These are phyloP conservation scores for Goniozus legneri DNA, from an alignment of 1,140 invertebrate species.

Conservation along the genomic window DNA sequence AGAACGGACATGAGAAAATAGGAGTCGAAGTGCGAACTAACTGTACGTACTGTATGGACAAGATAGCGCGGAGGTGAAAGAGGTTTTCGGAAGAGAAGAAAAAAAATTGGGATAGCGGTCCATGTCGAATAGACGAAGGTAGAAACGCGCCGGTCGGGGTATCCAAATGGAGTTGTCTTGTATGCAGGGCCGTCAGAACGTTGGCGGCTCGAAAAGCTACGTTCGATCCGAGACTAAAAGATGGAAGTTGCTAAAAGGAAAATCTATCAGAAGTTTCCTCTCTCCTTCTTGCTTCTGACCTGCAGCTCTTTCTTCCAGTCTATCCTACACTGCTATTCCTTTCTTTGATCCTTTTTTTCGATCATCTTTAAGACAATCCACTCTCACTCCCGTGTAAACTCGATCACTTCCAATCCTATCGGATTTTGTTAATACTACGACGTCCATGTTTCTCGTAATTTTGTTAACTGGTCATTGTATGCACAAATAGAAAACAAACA, in stretches of 20 bases:
- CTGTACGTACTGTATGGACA: neutral
- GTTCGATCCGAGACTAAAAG: slow-evolving; percentile 32
- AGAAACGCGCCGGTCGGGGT: no score
- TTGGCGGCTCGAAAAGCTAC: slow-evolving; percentile 34
- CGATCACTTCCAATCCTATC: no score
- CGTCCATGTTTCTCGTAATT: no score
- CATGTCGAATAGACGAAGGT: slow-evolving; percentile 24
- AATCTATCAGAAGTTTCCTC: slow-evolving; percentile 36
- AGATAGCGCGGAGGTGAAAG: neutral
- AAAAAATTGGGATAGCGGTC: slow-evolving; percentile 15
- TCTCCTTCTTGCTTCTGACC: slow-evolving; percentile 1
- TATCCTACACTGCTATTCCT: no score
- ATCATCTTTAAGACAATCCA: no score
- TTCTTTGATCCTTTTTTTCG: no score
- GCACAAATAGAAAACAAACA: no score
- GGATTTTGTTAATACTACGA: no score
- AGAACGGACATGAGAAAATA: slow-evolving; percentile 3
- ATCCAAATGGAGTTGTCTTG: slow-evolving; percentile 53
- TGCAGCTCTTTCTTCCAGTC: neutral
- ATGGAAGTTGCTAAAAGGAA: slow-evolving; percentile 47
- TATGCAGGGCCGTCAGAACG: slow-evolving; percentile 47
- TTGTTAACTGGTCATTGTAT: no score
- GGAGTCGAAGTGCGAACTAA: neutral
- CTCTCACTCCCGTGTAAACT: no score
- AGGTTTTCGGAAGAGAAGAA: slow-evolving; percentile 16